Conservation (phyloP, 2,797 vertebrate genomes). For the Semaprochilodus insignis region DNA sequence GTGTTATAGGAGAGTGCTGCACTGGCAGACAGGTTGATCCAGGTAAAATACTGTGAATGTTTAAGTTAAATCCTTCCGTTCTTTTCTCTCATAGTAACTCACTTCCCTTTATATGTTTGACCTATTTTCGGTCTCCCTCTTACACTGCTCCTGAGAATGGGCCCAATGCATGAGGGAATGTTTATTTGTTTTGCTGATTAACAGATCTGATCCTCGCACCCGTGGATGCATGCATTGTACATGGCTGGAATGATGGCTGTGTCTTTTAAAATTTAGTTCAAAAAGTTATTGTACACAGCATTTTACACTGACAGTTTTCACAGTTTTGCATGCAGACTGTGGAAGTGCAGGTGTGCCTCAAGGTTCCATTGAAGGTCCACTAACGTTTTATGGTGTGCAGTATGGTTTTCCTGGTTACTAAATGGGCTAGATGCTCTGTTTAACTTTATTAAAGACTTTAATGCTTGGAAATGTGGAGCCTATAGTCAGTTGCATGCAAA, state of each 20-base stretch:
- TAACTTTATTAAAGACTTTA: not conserved
- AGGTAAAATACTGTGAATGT: constrained; percentile 85
- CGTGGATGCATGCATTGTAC: constrained; percentile 63
- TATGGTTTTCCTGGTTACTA: not conserved
- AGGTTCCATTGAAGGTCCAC: constrained; percentile 31
- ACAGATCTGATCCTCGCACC: constrained; percentile 38
- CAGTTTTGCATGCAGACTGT: constrained; percentile 70
- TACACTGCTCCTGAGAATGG: constrained; percentile 34
- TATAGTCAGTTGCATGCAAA: not conserved
- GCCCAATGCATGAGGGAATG: constrained; percentile 68
- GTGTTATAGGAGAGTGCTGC: constrained; percentile 93
- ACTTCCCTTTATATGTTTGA: constrained; percentile 40
- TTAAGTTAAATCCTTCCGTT: constrained; percentile 52
- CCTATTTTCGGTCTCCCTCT: constrained; percentile 13
- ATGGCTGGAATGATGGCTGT: constrained; percentile 24
- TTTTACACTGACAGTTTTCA: not conserved
- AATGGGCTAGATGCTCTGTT: not conserved
- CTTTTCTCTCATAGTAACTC: constrained; percentile 37
- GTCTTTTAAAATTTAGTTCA: constrained; percentile 19
- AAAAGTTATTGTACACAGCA: not conserved
- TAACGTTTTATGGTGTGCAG: not conserved
- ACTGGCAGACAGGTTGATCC: constrained; percentile 97
- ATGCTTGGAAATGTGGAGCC: not conserved
- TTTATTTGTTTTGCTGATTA: constrained; percentile 33
- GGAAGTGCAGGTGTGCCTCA: constrained; percentile 45